Conservation (phyloP, 92 coral and sea anemone species). For the Porites rus region DNA sequence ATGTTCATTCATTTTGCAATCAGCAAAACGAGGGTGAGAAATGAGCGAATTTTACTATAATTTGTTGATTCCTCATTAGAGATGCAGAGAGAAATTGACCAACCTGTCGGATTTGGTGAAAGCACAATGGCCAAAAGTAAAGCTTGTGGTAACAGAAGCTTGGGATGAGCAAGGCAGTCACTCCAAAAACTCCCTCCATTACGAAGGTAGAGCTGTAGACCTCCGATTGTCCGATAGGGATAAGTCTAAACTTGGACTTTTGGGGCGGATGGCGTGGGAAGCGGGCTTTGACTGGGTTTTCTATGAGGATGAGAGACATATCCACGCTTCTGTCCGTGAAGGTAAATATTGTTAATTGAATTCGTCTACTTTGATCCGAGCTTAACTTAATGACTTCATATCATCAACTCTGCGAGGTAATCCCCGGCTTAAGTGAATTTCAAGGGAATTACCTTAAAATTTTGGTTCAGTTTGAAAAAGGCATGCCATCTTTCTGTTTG, state of each 20-base stretch:
- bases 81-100: conserved; percentile 90
- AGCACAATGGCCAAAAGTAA: conserved; percentile 78
- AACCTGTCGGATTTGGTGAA: conserved; percentile 76
- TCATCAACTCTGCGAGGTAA: background rate
- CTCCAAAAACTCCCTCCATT: conserved; percentile 82
- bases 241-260: conserved; percentile 75
- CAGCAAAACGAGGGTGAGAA: background rate
- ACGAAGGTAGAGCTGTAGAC: conserved; percentile 99
- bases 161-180: conserved; percentile 91
- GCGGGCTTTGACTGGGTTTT: conserved; percentile 98
- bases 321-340: conserved; percentile 96
- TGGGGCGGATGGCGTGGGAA: conserved; percentile 90
- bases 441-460: background rate
- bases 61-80: conserved; percentile 69
- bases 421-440: background rate
- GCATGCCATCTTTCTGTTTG: background rate
- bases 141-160: conserved; percentile 92
- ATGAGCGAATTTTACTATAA: conserved; percentile 39
- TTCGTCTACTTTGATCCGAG: background rate
- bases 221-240: conserved; percentile 90
- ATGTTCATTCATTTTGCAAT: conserved; percentile 54
- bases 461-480: background rate
- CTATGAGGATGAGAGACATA: conserved; percentile 73
- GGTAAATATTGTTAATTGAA: conserved; percentile 73
- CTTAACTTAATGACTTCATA: conserved; percentile 9